Conservation (phyloP, 2,797 vertebrate genomes). For the Takifugu ocellatus region DNA sequence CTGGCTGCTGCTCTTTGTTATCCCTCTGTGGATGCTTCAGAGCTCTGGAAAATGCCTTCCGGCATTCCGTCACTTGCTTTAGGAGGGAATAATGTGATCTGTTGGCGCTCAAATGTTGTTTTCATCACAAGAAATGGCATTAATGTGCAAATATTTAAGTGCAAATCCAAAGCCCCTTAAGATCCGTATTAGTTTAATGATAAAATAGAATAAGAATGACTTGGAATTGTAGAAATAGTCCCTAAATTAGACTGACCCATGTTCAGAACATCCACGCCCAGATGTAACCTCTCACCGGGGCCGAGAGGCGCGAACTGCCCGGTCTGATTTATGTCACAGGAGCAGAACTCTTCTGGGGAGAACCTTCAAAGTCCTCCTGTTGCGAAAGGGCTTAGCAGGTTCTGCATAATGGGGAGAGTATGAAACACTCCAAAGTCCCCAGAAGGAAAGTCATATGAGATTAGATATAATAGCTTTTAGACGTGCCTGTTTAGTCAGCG, state of each 20-base stretch:
- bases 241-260: no score
- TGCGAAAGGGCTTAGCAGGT: not conserved
- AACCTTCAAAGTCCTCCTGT: slow-evolving; percentile 2
- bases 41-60: slow-evolving; percentile 6
- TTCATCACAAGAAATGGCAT: no score
- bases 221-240: no score
- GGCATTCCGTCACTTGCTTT: not conserved
- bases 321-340: not conserved
- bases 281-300: slow-evolving; percentile 6
- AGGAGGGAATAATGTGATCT: not conserved
- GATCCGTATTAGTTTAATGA: not conserved
- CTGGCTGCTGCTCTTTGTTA: slow-evolving; percentile 7
- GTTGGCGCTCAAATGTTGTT: no score
- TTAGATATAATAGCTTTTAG: slow-evolving; percentile 34
- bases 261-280: no score
- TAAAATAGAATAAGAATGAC: no score
- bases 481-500: slow-evolving; percentile 3
- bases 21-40: not conserved
- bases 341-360: not conserved
- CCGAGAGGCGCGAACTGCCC: not conserved
- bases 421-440: slow-evolving; percentile 21
- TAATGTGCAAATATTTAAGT: not conserved
- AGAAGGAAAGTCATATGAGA: slow-evolving; percentile 27
- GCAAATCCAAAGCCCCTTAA: not conserved
- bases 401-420: slow-evolving; percentile 26